Percentiles rank a stretch among this genome's conserved stretches.
Evolutionary conservation across 2,888 invertebrate species (phyloP).

Genomic region (Drosophila mimica): DNA sequence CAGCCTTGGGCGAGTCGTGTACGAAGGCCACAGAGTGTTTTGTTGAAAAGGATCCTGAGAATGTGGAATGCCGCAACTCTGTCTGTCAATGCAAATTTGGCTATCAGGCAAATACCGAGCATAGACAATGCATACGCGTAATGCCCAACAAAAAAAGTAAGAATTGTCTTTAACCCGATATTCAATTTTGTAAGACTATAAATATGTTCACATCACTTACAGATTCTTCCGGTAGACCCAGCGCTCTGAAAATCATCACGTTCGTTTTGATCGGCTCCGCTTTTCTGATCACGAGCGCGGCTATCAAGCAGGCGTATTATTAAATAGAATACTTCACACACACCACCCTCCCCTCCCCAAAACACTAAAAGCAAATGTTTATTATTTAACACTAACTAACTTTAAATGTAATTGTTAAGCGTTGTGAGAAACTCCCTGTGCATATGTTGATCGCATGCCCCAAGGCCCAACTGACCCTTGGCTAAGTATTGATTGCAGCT

Average conservation of each 20-base stretch:
- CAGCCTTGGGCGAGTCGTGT: slow-evolving; percentile 81
- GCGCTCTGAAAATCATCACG: slow-evolving; percentile 85
- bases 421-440: slow-evolving; percentile 57
- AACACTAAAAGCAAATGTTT: slow-evolving; percentile 15
- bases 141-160: slow-evolving; percentile 83
- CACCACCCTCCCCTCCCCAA: not conserved
- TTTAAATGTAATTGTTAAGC: slow-evolving; percentile 42
- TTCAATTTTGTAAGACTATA: not conserved
- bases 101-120: slow-evolving; percentile 71
- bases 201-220: slow-evolving; percentile 27
- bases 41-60: slow-evolving; percentile 80
- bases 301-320: slow-evolving; percentile 83
- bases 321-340: slow-evolving; percentile 35
- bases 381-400: slow-evolving; percentile 19
- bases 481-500: slow-evolving; percentile 30
- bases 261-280: slow-evolving; percentile 84
- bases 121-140: slow-evolving; percentile 79
- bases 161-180: slow-evolving; percentile 5
- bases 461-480: slow-evolving; percentile 18
- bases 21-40: slow-evolving; percentile 82
- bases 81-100: slow-evolving; percentile 84
- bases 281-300: slow-evolving; percentile 84
- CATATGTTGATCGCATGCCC: slow-evolving; percentile 33
- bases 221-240: slow-evolving; percentile 85
- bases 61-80: slow-evolving; percentile 84